phyloP scores from a whole-genome alignment of 1,140 invertebrate species.

The Scaptomyza pallida region DNA sequence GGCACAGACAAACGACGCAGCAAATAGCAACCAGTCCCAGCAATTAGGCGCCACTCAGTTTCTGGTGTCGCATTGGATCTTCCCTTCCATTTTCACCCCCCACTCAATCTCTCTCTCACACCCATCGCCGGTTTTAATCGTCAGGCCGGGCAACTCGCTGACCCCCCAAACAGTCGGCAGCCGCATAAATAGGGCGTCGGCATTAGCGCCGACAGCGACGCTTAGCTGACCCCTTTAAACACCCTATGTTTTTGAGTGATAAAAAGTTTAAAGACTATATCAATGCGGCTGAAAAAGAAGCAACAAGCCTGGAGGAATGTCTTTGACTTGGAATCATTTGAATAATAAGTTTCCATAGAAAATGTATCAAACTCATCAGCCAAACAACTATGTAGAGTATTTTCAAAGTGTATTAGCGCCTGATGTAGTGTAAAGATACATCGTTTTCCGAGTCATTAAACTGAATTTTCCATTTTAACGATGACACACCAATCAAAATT shows the following conservation, averaged over 20 bases:
- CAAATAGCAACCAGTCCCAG: conserved; percentile 16
- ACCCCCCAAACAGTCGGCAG: conserved; percentile 42
- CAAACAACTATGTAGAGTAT: background rate
- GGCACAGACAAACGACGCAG: conserved; percentile 46
- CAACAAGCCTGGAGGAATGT: too few species aligned
- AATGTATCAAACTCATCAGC: background rate
- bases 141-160: conserved; percentile 16
- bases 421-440: conserved; percentile 16
- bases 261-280: conserved; percentile 6
- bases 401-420: conserved; percentile 43
- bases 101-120: background rate
- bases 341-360: background rate
- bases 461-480: conserved; percentile 59
- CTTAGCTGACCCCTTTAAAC: conserved; percentile 48
- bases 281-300: background rate
- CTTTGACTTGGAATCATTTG: background rate
- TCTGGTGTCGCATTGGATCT: conserved; percentile 33
- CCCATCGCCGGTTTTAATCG: conserved; percentile 12
- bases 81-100: conserved; percentile 6
- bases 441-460: conserved; percentile 53
- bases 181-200: conserved; percentile 55
- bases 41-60: conserved; percentile 68
- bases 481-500: conserved; percentile 72
- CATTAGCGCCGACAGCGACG: conserved; percentile 55
- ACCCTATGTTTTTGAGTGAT: conserved; percentile 3